Evolutionary conservation across 2,113 vertebrate species (phyloP), one percentile per base, ranked within the genome.

Genomic region (Halcyon malimbica): DNA sequence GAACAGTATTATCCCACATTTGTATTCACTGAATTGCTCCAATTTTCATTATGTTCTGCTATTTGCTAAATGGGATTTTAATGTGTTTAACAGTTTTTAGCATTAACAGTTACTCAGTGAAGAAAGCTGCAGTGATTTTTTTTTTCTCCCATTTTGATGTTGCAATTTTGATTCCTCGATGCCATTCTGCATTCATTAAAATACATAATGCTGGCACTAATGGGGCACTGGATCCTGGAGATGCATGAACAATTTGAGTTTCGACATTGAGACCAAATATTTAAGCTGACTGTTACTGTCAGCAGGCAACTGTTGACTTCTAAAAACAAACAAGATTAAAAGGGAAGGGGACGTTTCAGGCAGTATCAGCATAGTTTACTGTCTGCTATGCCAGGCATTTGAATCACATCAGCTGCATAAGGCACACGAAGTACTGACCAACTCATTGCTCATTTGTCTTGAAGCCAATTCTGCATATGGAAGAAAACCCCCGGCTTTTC

Each of bases 51-150:
- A 98, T 67, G 2, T 96, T 97, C 83, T 97, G 96, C 96, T 98
- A 93, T 97, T 98, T 97, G 91, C 97, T 97, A 98, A 98, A 98
- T 98, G 96, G 76, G 96, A 97, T 98, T 98, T 98, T 98, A 98
- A 98, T 97, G 97, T 75, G 74, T 95, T 98, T 97, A 98, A 97
- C 95, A 96, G 93, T 98, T 98, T 98, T 97, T 91, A 96, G 79
- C 96, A 95, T 97, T 97, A 96, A 97, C 89, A 93, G 92, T 96
- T 94, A 94, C 60, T 94, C 95, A 94, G 81, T 87, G 96, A 97
- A 97, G 91, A 98, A 97, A 96, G 87, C 81, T 95, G 57, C 31
- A 54, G 83, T 78, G 93, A 93, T 86, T 89, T 94, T 89, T 85
- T 77, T 90, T 71, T 77, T 15, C 44, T 77, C 67, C 28, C n/a